Percentiles rank a stretch among this genome's conserved stretches.
Conservation (phyloP, 2,113 vertebrate genomes). For the Caloenas nicobarica region DNA sequence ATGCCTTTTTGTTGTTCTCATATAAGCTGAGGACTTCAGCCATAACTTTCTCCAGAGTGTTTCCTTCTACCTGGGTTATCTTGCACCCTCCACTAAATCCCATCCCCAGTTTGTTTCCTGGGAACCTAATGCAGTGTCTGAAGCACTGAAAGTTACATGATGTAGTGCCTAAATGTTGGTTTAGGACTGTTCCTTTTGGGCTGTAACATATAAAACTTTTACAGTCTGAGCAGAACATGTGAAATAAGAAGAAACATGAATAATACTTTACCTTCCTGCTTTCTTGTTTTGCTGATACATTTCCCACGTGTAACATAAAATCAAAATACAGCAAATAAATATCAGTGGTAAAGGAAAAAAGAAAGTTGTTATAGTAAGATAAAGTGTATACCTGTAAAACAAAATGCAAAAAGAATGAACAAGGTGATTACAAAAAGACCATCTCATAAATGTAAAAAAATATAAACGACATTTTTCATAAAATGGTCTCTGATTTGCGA, state of each 20-base stretch:
- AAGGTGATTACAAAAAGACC: not conserved
- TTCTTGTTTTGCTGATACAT: conserved; percentile 73
- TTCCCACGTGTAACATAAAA: conserved; percentile 68
- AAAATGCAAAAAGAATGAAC: not conserved
- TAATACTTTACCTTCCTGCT: conserved; percentile 60
- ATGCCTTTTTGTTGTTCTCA: not conserved
- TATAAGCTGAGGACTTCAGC: not conserved
- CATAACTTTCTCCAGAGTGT: not conserved
- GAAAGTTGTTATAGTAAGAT: conserved; percentile 69
- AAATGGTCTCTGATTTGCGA: not conserved
- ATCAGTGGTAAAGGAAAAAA: conserved; percentile 74
- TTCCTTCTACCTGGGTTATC: not conserved
- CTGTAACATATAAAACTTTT: not conserved
- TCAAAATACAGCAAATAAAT: conserved; percentile 71
- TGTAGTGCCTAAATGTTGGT: not conserved
- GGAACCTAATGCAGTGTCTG: not conserved
- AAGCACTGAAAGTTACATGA: not conserved
- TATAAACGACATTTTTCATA: not conserved
- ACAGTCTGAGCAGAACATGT: not conserved
- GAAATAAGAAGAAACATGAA: not conserved
- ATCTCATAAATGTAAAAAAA: not conserved
- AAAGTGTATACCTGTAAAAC: conserved; percentile 65
- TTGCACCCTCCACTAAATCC: not conserved
- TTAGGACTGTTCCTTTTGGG: not conserved
- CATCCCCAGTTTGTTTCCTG: not conserved